Base-by-base conservation (phyloP, 2,113 vertebrate species). In the Dipodomys ordii region DNA sequence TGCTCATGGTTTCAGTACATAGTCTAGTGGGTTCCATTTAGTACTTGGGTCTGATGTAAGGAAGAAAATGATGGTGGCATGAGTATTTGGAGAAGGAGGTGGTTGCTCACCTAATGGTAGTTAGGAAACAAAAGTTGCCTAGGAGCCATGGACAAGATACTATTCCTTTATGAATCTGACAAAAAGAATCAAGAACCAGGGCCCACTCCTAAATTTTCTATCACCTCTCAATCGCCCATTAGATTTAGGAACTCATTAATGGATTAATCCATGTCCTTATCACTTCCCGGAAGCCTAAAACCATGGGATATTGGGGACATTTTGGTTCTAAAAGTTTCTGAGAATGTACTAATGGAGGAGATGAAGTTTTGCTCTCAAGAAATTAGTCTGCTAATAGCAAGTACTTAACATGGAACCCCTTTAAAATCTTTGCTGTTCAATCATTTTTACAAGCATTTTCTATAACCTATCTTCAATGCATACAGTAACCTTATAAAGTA, bases 381-480 rank as follows among this genome's bases (percentile, higher is more conserved):
- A 85, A 28, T 91, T 57, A 72, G 68, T 62, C 68, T 92, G 35
- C 72, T 87, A 25, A 44, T 82, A 35, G 69, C 83, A 88, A 71
- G 49, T 67, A 46, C 60, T 84, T 88, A 69, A 3, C 53, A 57
- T 57, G 53, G 13, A 16, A 18, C 53, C 2, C 12, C 15, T 1
- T 27, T 76, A 32, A 74, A 85, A 32, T 20, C 86, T 92, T 81
- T 83, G 87, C 39, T 86, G 57, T 16, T 82, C n/a, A 71, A 93
- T 57, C 57, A 73, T 16, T 85, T 93, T 83, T 35, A 23, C 67
- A 94, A 92, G 39, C 30, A 85, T 69, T 88, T 86, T 19, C 28
- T 81, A 1, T 83, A 87, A 93, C n/a, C 15, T 27, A 18, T 92
- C 16, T 30, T 93, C 46, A 91, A 69, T 27, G 44, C 53, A 87